A percentile compares a stretch with the other conserved stretches of the same genome.
phyloP scores from a whole-genome alignment of 2,113 vertebrate genomes.

The Plecotus auritus region DNA sequence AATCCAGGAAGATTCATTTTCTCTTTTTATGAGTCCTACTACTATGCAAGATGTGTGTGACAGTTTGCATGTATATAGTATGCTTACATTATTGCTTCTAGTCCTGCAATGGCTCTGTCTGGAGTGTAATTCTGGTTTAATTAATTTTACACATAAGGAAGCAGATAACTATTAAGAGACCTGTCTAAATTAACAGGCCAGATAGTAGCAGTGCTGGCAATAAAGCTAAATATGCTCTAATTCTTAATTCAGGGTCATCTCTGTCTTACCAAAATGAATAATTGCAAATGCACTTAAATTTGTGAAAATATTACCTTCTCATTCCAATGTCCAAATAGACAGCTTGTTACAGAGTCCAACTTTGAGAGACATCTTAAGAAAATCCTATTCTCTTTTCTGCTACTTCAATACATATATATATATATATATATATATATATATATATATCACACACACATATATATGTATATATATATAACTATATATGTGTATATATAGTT shows the following conservation, averaged over 20 bases:
- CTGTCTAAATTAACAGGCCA: neutral
- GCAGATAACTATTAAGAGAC: neutral
- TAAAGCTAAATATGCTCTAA: neutral
- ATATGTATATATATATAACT: neutral
- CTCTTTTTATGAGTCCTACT: neutral
- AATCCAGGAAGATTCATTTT: neutral
- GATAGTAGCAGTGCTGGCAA: neutral
- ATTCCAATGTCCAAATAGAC: neutral
- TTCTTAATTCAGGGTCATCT: neutral
- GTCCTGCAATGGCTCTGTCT: neutral
- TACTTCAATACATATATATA: neutral
- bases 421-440: neutral
- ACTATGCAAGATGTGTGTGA: neutral
- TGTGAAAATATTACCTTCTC: neutral
- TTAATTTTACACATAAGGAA: slow-evolving; percentile 26
- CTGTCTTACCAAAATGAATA: neutral
- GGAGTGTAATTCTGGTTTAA: slow-evolving; percentile 1
- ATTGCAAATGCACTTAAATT: neutral
- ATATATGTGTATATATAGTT: neutral
- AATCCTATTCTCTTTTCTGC: neutral
- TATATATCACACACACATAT: neutral
- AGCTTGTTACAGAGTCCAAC: neutral
- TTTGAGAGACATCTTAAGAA: neutral
- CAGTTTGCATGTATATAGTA: neutral
- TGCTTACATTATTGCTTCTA: neutral